phyloP scores from a whole-genome alignment of 2,113 vertebrate genomes.

The Aythya baeri region DNA sequence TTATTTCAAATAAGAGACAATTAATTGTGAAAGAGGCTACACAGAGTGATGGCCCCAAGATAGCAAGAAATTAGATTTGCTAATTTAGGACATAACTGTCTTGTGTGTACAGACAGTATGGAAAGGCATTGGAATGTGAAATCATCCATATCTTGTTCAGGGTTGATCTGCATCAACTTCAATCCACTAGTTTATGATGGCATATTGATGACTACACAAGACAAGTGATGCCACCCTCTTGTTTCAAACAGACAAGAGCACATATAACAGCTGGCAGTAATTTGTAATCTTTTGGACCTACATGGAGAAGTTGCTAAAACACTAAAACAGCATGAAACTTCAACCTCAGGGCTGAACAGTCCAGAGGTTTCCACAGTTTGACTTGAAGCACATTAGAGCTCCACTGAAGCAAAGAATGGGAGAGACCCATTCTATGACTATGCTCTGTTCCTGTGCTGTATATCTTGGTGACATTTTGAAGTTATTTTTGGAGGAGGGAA shows the following conservation, averaged over 20 bases:
- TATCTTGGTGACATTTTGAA: background rate
- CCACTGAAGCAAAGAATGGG: background rate
- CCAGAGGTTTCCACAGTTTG: background rate
- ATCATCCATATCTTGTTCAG: background rate
- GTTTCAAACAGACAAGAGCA: background rate
- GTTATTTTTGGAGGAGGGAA: background rate
- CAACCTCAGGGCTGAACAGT: background rate
- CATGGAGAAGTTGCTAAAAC: background rate
- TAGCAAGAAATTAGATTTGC: conserved; percentile 54
- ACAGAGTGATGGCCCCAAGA: conserved; percentile 7
- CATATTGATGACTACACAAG: background rate
- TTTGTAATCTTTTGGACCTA: background rate
- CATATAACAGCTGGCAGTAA: background rate
- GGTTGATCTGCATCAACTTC: background rate
- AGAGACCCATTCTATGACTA: background rate
- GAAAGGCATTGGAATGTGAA: conserved; percentile 25
- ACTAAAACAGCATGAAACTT: background rate
- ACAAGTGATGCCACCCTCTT: background rate
- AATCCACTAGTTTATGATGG: background rate
- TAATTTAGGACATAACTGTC: conserved; percentile 27
- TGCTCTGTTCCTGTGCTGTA: background rate
- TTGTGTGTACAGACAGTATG: background rate
- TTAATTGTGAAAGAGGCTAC: conserved; percentile 40
- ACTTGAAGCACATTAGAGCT: background rate
- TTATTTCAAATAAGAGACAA: conserved; percentile 44